Conservation (phyloP, 2,888 invertebrate species). For the Amblyjoppa fuscipennis region DNA sequence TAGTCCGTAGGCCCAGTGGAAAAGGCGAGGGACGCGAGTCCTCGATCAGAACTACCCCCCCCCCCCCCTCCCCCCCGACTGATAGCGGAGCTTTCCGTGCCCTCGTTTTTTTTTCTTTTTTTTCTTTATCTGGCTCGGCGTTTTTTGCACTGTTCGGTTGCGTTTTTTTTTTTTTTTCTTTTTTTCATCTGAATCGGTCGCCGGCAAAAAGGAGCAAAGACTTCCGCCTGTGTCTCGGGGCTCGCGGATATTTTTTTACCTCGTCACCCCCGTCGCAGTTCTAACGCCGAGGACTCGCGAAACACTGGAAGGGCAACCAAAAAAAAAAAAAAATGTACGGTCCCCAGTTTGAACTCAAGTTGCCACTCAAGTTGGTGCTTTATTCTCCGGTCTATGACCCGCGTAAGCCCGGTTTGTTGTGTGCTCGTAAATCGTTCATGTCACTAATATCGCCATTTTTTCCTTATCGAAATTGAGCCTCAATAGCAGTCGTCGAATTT, state of each 20-base stretch:
- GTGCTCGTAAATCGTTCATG: too few species aligned
- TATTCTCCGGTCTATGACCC: too few species aligned
- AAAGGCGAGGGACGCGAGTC: neutral
- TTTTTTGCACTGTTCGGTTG: constrained; percentile 4
- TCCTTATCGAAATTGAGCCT: too few species aligned
- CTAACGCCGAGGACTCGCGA: neutral
- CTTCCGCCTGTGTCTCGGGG: neutral
- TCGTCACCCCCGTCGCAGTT: neutral
- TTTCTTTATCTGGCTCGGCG: constrained; percentile 4
- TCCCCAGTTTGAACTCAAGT: too few species aligned
- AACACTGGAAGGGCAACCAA: too few species aligned
- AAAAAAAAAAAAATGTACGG: too few species aligned
- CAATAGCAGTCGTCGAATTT: too few species aligned
- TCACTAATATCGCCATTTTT: too few species aligned
- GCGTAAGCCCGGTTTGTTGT: too few species aligned
- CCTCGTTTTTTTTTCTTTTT: constrained; percentile 1
- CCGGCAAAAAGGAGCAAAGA: neutral
- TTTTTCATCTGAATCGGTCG: neutral
- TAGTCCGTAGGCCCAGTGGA: constrained; percentile 11
- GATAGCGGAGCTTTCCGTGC: constrained; percentile 23
- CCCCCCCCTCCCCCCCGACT: neutral
- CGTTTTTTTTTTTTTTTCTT: neutral
- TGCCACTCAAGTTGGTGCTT: too few species aligned
- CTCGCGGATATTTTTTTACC: neutral
- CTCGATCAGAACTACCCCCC: constrained; percentile 9